Base-by-base conservation (phyloP, 1,140 invertebrate genomes). In the Zaprionus camerounensis region DNA sequence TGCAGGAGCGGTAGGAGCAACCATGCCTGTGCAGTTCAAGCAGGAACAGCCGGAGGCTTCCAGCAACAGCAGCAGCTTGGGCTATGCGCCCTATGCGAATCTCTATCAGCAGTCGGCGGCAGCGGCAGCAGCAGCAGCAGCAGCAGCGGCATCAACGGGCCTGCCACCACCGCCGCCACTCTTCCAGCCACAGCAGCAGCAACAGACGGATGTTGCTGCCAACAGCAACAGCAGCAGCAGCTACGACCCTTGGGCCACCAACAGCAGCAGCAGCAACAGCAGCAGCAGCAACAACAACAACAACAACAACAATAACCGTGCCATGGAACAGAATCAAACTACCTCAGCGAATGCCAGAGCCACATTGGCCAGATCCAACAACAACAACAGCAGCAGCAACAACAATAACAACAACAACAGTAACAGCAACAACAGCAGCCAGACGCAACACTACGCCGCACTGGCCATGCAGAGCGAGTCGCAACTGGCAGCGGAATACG, bases 381-480 rank as follows among this genome's bases (percentile, higher is more conserved):
- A 34, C 31, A 34, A 11, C 31, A 34, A 9, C 31, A 34, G 3
- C 31, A 34, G 31, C 9, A 31, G 9, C 9, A 9, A 2, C 31
- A 28, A 7, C 46, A 5, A 34, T 20, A 66, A 28, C 24, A 55
- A 11, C 72, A 65, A 3, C 57, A 62, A 7, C 62, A 6, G 5
- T 6, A 66, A 3, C 36, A 24, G 12, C 55, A 55, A 4, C 53
- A 51, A 4, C 61, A 70, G 9, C 64, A 66, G 22, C n/a, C 70
- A 63, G 22, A 56, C 71, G 44, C 78, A 55, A 31, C 71, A 92
- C 20, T 92, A 90, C 41, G 82, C 87, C 7, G 82, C 82, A 1
- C 65, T 92, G 17, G 84, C 91, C 17, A 88, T 92, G 84, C 91
- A 92, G 55, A 92, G 82, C 49, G 91, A 92, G 41, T 86, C 91